phyloP scores from a whole-genome alignment of 1,140 invertebrate species.

The Glossosoma conforme region DNA sequence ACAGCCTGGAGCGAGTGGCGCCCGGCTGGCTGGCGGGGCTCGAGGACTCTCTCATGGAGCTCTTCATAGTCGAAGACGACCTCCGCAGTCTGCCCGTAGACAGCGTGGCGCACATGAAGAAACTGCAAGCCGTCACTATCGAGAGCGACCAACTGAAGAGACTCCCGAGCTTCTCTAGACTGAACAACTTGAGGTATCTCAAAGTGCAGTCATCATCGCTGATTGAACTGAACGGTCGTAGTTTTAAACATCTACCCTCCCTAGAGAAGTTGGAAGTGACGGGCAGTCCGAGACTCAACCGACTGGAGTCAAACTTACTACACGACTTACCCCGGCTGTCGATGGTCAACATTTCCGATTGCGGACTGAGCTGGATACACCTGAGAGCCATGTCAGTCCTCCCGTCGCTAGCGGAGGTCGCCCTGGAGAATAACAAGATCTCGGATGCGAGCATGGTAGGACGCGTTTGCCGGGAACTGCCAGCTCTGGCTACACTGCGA shows the following conservation, averaged over 20 bases:
- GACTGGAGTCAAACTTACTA: constrained; percentile 67
- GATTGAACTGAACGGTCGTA: constrained; percentile 62
- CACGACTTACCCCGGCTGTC: constrained; percentile 67
- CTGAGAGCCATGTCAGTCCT: constrained; percentile 67
- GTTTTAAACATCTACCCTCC: constrained; percentile 66
- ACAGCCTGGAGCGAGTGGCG: constrained; percentile 74
- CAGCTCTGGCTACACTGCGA: constrained; percentile 61
- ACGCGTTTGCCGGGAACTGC: constrained; percentile 67
- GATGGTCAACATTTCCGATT: constrained; percentile 71
- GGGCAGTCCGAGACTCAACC: constrained; percentile 59
- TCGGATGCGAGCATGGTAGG: constrained; percentile 73
- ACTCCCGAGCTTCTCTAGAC: constrained; percentile 61
- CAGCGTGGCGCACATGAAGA: constrained; percentile 66
- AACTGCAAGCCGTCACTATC: constrained; percentile 75
- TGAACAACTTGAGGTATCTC: constrained; percentile 60
- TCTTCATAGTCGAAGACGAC: constrained; percentile 79
- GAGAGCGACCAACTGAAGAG: constrained; percentile 69
- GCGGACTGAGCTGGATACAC: constrained; percentile 74
- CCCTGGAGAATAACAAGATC: constrained; percentile 66
- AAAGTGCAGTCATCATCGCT: constrained; percentile 66
- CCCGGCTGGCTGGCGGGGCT: constrained; percentile 73
- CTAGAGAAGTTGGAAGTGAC: constrained; percentile 72
- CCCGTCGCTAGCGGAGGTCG: constrained; percentile 65
- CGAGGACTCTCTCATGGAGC: constrained; percentile 70
- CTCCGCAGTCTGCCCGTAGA: constrained; percentile 71